phyloP scores from a whole-genome alignment of 1,140 invertebrate genomes.

The Caenorhabditis tropicalis region DNA sequence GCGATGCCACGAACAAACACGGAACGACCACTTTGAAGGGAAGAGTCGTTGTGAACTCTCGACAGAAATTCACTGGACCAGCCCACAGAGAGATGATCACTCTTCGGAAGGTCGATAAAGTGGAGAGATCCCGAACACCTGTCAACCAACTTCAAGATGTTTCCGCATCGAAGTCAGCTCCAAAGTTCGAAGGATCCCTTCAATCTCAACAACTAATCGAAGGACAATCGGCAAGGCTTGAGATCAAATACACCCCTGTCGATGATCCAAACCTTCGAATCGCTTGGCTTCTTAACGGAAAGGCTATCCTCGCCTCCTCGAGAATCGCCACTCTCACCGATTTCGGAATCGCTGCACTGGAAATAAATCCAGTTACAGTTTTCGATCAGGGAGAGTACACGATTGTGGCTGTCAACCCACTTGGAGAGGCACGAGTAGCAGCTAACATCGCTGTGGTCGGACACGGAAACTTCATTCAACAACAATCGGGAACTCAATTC shows the following conservation, averaged over 20 bases:
- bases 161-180: constrained; percentile 86
- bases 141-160: constrained; percentile 49
- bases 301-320: constrained; percentile 84
- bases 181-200: constrained; percentile 85
- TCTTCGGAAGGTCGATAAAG: constrained; percentile 64
- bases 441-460: constrained; percentile 87
- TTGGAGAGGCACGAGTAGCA: constrained; percentile 90
- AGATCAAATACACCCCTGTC: constrained; percentile 92
- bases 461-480: constrained; percentile 72
- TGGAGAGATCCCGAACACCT: constrained; percentile 44
- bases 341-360: constrained; percentile 78
- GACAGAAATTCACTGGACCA: constrained; percentile 52
- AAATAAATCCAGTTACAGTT: constrained; percentile 70
- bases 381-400: constrained; percentile 83
- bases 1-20: constrained; percentile 59
- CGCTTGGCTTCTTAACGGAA: constrained; percentile 90
- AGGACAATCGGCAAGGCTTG: constrained; percentile 90
- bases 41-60: constrained; percentile 61
- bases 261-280: constrained; percentile 91
- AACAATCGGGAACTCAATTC: background rate
- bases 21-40: constrained; percentile 62
- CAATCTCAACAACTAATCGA: constrained; percentile 73
- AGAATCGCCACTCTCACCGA: constrained; percentile 91
- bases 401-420: constrained; percentile 87
- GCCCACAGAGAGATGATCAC: constrained; percentile 64